Conservation (phyloP, 2,888 invertebrate species). For the Epinotia brunnichana region DNA sequence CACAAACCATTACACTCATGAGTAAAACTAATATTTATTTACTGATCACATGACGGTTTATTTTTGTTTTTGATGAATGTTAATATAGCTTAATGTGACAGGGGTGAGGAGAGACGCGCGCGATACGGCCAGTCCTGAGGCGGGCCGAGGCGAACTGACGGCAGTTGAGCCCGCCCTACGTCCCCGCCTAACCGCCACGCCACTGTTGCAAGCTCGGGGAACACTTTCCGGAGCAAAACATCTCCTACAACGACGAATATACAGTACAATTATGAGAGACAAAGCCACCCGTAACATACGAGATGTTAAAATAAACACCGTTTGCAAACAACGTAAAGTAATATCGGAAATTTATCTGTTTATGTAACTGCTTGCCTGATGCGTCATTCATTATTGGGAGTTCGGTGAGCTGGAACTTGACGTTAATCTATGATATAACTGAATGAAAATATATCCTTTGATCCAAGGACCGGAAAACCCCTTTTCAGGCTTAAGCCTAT, state of each 20-base stretch:
- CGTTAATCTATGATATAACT: background rate
- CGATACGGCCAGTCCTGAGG: slow-evolving; percentile 67
- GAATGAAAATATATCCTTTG: background rate
- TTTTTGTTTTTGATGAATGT: slow-evolving; percentile 55
- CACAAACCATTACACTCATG: slow-evolving; percentile 47
- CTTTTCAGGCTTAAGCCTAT: too few species aligned
- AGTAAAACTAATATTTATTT: slow-evolving; percentile 44
- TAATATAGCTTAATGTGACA: slow-evolving; percentile 41
- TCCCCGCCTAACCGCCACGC: slow-evolving; percentile 74
- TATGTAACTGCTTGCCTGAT: background rate
- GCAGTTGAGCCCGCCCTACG: slow-evolving; percentile 66
- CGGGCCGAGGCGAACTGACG: slow-evolving; percentile 80
- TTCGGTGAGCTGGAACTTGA: background rate
- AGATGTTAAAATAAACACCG: slow-evolving; percentile 4
- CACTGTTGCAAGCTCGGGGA: slow-evolving; percentile 66
- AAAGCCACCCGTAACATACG: slow-evolving; percentile 10
- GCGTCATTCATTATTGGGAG: background rate
- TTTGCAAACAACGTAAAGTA: background rate
- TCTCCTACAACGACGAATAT: slow-evolving; percentile 32
- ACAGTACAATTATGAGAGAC: slow-evolving; percentile 21
- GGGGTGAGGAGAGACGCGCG: slow-evolving; percentile 50
- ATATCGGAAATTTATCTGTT: background rate
- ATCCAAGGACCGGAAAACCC: too few species aligned
- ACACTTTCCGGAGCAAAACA: slow-evolving; percentile 52
- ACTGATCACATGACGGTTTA: slow-evolving; percentile 50